Evolutionary conservation across 2,888 invertebrate genomes (phyloP), one percentile per base, ranked within the genome.

Genomic region (Orchesellides sinensis): DNA sequence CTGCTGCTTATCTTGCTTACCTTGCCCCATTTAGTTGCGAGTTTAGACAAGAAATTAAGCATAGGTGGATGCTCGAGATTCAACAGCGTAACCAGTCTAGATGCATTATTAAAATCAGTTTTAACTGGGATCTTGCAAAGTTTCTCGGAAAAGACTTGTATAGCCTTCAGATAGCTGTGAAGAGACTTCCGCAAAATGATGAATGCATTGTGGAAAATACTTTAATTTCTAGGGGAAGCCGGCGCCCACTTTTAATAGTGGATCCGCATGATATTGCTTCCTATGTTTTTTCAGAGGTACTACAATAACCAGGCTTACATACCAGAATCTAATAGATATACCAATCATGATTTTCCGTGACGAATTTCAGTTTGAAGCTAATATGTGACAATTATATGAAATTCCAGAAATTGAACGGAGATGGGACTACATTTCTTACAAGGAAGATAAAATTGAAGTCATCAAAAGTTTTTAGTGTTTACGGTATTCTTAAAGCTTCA

Each of bases 251-350:
- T 0, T 19, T 77, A 3, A 21, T n/a, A 25, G 5, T 68, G 27
- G 77, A 77, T 49, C 77, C 77, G 0, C 47, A 77, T 47, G 12
- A 35, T 0, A 32, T 69, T 1, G 21, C n/a, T n/a, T n/a, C n/a
- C n/a, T n/a, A n/a, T n/a, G n/a, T n/a, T n/a, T n/a, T n/a, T n/a
- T n/a, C n/a, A n/a, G n/a, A n/a, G n/a, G n/a, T n/a, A n/a, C n/a
- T n/a, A n/a, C n/a, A n/a, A n/a, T n/a, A n/a, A n/a, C n/a, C n/a
- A n/a, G n/a, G n/a, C n/a, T n/a, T n/a, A n/a, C n/a, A n/a, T n/a
- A n/a, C n/a, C n/a, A n/a, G n/a, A n/a, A n/a, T n/a, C n/a, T n/a
- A n/a, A n/a, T n/a, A n/a, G n/a, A n/a, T n/a, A n/a, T n/a, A n/a
- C n/a, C n/a, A n/a, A n/a, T n/a, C n/a, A n/a, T n/a, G n/a, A n/a